These are phyloP conservation scores for Drosophila maculinotata DNA, from an alignment of 2,888 invertebrate genomes.

Conservation along the genomic window DNA sequence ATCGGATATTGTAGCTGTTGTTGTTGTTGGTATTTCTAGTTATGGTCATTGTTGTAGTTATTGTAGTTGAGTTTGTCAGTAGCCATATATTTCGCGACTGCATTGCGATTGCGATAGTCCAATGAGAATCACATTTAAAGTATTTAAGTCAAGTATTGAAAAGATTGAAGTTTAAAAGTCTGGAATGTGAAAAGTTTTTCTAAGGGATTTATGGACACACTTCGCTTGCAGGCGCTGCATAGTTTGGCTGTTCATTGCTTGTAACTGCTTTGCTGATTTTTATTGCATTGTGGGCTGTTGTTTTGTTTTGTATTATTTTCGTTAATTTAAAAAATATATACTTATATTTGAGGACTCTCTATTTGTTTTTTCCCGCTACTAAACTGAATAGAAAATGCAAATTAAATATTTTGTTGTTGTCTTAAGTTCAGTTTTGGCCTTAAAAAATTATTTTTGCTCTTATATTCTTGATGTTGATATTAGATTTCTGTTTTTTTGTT, in stretches of 20 bases:
- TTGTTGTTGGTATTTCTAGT: slow-evolving; percentile 53
- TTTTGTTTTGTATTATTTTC: slow-evolving; percentile 17
- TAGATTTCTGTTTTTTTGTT: slow-evolving; percentile 43
- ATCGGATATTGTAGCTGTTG: slow-evolving; percentile 75
- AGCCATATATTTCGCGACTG: slow-evolving; percentile 57
- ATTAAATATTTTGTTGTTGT: slow-evolving; percentile 21
- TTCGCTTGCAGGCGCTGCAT: slow-evolving; percentile 40
- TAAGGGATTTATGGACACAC: slow-evolving; percentile 6
- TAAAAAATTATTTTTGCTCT: slow-evolving; percentile 46
- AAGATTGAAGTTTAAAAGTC: slow-evolving; percentile 13
- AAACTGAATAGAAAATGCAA: slow-evolving; percentile 39
- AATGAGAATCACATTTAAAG: slow-evolving; percentile 44
- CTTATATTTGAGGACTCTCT: slow-evolving; percentile 9
- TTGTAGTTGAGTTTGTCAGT: slow-evolving; percentile 53
- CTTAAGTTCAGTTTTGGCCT: slow-evolving; percentile 45
- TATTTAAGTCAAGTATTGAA: slow-evolving; percentile 29
- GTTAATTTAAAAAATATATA: slow-evolving; percentile 29
- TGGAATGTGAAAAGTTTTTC: slow-evolving; percentile 50
- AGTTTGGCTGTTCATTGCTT: slow-evolving; percentile 41
- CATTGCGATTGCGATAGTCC: slow-evolving; percentile 11
- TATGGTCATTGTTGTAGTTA: slow-evolving; percentile 62
- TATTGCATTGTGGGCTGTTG: slow-evolving; percentile 26
- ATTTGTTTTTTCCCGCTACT: slow-evolving; percentile 2
- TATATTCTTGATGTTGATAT: slow-evolving; percentile 38
- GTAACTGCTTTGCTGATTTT: slow-evolving; percentile 32